Evolutionary conservation across 2,888 invertebrate genomes (phyloP).

Genomic region (Cetonia aurata): DNA sequence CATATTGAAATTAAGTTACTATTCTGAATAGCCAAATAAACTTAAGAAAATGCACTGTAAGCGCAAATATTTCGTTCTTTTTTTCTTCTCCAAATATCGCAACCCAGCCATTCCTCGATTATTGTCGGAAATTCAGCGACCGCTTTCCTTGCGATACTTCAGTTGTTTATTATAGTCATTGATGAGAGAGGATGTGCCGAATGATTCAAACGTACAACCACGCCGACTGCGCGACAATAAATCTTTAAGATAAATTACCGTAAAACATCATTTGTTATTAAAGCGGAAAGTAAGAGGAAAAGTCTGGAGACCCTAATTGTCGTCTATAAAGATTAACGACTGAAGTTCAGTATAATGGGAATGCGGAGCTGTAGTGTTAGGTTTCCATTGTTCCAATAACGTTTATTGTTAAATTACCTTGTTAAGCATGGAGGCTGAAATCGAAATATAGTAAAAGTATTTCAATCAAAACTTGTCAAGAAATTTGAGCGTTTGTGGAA

Average conservation of each 20-base stretch:
- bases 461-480: no score
- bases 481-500: no score
- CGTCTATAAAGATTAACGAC: slow-evolving; percentile 60
- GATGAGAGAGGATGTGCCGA: slow-evolving; percentile 22
- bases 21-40: no score
- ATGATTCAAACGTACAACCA: slow-evolving; percentile 21
- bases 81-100: neutral
- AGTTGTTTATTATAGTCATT: slow-evolving; percentile 30
- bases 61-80: neutral
- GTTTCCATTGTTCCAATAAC: slow-evolving; percentile 21
- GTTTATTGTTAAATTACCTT: slow-evolving; percentile 19
- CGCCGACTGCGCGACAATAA: slow-evolving; percentile 55
- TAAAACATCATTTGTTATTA: slow-evolving; percentile 60
- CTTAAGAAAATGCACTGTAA: no score
- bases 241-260: slow-evolving; percentile 62
- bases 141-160: neutral
- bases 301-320: slow-evolving; percentile 62
- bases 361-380: slow-evolving; percentile 15
- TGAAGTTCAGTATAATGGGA: slow-evolving; percentile 29
- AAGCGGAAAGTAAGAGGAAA: slow-evolving; percentile 62
- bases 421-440: neutral
- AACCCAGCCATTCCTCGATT: neutral
- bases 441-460: neutral
- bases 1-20: no score
- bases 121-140: neutral